Evolutionary conservation across 2,113 vertebrate genomes (phyloP), one percentile per base, ranked within the genome.

Genomic region (Spheniscus mendiculus): DNA sequence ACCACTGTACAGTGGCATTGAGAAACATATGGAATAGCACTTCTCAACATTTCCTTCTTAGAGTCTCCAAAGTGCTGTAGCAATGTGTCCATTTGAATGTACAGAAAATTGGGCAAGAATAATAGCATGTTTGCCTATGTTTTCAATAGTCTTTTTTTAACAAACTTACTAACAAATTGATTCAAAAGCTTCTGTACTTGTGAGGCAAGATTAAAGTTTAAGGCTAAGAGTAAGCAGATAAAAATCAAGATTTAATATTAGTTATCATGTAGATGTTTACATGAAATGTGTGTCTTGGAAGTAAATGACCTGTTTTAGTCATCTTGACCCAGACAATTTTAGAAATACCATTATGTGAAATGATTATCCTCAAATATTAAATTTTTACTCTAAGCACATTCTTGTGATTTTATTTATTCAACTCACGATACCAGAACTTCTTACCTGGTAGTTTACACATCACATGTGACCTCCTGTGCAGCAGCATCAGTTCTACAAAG

Each of bases 51-150:
- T 53, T 77, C 32, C 22, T 61, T 12, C 40, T 73, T 49, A 32
- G 10, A 34, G 8, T 70, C 10, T 79, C 23, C 34, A 27, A 32
- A 71, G 18, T 29, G 4, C 22, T 76, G 25, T 16, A 50, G 29
- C 10, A 89, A 26, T 6, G 12, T 40, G 17, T 59, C 4, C 4
- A 25, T 61, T 55, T 63, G 42, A 69, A 47, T 29, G 22, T 4
- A 17, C 20, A 87, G 29, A 55, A 77, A 69, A 63, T 1, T 20
- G 12, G 18, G 1, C 10, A 70, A 45, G 23, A 81, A 15, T 34
- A 55, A 18, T 11, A 32, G 0, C 4, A 47, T 8, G 3, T 5
- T 72, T 38, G 0, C 2, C 15, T n/a, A 12, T 40, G 2, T 18
- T 67, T 71, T 72, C 4, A 7, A 25, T 10, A 53, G 6, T 12